A percentile compares a stretch with the other conserved stretches of the same genome.
phyloP scores from a whole-genome alignment of 2,888 invertebrate species.

The Polydrusus tereticollis region DNA sequence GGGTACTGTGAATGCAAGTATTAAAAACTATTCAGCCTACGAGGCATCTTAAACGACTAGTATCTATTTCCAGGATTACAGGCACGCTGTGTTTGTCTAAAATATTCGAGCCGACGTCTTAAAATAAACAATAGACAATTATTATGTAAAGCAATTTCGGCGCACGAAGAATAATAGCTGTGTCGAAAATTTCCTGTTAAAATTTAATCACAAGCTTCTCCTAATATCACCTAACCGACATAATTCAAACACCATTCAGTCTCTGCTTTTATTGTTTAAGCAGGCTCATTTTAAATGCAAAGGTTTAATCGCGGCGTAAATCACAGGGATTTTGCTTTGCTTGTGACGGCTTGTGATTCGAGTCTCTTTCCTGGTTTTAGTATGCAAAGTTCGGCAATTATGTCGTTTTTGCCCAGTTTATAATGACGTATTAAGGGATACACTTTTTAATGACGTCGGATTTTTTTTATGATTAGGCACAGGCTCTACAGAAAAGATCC shows the following conservation, averaged over 20 bases:
- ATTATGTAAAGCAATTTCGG: constrained; percentile 40
- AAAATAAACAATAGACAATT: constrained; percentile 44
- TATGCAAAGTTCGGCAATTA: not conserved
- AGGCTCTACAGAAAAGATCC: not conserved
- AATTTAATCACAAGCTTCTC: constrained; percentile 41
- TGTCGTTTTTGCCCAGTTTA: not conserved
- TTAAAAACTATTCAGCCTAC: no score
- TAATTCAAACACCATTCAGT: constrained; percentile 49
- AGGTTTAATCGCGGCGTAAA: constrained; percentile 43
- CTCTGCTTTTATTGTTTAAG: constrained; percentile 46
- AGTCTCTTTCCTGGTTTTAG: constrained; percentile 23
- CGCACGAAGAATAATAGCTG: constrained; percentile 37
- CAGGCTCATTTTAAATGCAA: constrained; percentile 46
- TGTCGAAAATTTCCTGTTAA: constrained; percentile 36
- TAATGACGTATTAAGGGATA: not conserved
- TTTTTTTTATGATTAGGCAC: not conserved
- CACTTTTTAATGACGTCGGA: no score
- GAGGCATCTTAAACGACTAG: no score
- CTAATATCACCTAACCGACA: constrained; percentile 43
- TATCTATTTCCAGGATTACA: no score
- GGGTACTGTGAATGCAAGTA: no score
- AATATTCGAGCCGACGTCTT: constrained; percentile 26
- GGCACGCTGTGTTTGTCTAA: not conserved
- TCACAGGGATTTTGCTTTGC: constrained; percentile 42
- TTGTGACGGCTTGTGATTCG: constrained; percentile 29